These are phyloP conservation scores for Metopolophium dirhodum DNA, from an alignment of 1,140 invertebrate genomes.

Conservation along the genomic window DNA sequence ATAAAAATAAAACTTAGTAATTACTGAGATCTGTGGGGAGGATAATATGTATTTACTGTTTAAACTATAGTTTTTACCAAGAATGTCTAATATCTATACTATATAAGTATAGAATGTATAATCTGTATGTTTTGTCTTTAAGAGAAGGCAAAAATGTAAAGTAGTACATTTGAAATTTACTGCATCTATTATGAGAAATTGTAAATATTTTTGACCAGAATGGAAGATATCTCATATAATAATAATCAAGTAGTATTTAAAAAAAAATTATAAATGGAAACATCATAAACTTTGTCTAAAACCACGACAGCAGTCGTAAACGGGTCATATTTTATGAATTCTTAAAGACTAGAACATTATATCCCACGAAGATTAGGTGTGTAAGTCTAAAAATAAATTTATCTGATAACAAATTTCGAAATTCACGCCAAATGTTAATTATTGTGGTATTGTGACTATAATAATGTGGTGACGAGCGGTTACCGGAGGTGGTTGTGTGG, in stretches of 20 bases:
- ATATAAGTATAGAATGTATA: no score
- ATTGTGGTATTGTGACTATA: neutral
- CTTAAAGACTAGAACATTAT: neutral
- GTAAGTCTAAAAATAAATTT: neutral
- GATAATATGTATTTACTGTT: no score
- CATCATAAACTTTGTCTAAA: neutral
- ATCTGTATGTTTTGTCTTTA: neutral
- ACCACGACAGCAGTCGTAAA: neutral
- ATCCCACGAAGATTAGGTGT: neutral
- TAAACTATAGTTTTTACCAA: no score
- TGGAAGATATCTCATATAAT: neutral
- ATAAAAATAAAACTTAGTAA: no score
- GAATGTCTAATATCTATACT: no score
- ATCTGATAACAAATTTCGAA: neutral
- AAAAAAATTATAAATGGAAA: neutral
- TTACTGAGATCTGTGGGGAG: no score
- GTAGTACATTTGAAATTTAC: no score
- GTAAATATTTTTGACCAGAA: neutral
- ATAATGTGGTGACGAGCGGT: neutral
- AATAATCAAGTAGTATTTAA: neutral
- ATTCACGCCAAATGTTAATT: neutral
- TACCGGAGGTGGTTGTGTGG: constrained; percentile 59
- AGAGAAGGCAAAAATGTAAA: neutral
- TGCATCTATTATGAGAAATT: neutral
- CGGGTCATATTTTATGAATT: neutral